Base-by-base conservation (phyloP, 2,888 invertebrate genomes). In the Matsumyia berberina region DNA sequence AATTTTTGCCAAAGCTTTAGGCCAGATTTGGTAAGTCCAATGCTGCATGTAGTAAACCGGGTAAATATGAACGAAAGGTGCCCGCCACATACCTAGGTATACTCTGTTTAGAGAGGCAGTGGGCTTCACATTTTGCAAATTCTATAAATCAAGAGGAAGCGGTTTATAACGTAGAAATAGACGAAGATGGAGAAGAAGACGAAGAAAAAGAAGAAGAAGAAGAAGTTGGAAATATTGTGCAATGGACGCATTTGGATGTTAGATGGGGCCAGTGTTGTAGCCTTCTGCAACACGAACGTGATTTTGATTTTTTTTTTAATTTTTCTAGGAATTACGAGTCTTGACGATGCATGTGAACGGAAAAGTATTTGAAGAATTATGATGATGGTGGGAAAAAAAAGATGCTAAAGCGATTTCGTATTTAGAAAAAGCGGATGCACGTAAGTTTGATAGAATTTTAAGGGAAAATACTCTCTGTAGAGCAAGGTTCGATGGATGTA, bases 71-170 rank as follows among this genome's bases (percentile, higher is more conserved):
- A 53, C 44, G 66, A 77, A 58, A 67, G 70, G 72, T 77, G 55
- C 60, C 55, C 31, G 49, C 69, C 49, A 37, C 37, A 67, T 67
- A 33, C n/a, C n/a, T n/a, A n/a, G n/a, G 49, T 9, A 51, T 37
- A 39, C 31, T 60, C 58, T 8, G 15, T 55, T n/a, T 62, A 39
- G 51, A 53, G 49, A n/a, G 35, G 64, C 51, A 33, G 31, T 62
- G 76, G 80, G 51, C 12, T 8, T 60, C 33, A 67, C 72, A 82
- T 78, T 82, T 66, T 72, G 66, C 78, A 73, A 78, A 82, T 82
- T 82, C 82, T 82, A 72, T 78, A 78, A 82, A 72, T 82, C 70
- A 78, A 82, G 77, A 78, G 78, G 77, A 82, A 78, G 78, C 66
- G 66, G 51, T 64, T 31, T 11, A 37, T 11, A 37, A 60, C 19